These are phyloP conservation scores for Peromyscus nudipes DNA, from an alignment of 2,797 vertebrate species.

Conservation along the genomic window DNA sequence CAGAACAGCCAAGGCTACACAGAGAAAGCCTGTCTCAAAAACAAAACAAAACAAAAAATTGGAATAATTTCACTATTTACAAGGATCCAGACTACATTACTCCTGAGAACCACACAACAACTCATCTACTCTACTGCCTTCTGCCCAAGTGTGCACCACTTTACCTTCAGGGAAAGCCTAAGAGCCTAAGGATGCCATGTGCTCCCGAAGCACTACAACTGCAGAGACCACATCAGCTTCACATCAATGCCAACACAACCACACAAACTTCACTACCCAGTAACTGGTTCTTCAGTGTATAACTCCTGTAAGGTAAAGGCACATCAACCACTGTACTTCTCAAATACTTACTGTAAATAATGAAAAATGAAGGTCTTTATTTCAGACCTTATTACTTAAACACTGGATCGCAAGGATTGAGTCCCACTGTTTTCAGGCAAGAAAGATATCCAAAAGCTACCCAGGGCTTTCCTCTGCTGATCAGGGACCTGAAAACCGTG, in stretches of 20 bases:
- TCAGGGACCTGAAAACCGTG: background rate
- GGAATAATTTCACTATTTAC: conserved; percentile 1
- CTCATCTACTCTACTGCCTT: background rate
- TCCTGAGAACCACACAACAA: background rate
- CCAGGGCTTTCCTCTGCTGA: background rate
- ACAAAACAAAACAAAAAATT: background rate
- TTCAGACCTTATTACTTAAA: conserved; percentile 57
- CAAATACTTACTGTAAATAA: background rate
- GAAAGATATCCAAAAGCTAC: conserved; percentile 7
- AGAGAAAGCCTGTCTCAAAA: background rate
- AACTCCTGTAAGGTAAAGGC: background rate
- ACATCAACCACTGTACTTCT: background rate
- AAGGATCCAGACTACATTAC: background rate
- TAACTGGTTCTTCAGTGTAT: background rate
- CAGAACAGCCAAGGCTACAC: background rate
- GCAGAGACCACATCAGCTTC: background rate
- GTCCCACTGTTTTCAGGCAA: background rate
- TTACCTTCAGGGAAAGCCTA: background rate
- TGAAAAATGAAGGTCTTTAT: background rate
- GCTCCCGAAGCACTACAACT: background rate
- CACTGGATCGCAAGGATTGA: background rate
- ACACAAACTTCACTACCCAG: background rate
- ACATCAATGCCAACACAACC: background rate
- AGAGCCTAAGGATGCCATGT: background rate
- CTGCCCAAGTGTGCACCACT: background rate